These are phyloP conservation scores for Lobophora halterata DNA, from an alignment of 2,888 invertebrate species.

Conservation along the genomic window DNA sequence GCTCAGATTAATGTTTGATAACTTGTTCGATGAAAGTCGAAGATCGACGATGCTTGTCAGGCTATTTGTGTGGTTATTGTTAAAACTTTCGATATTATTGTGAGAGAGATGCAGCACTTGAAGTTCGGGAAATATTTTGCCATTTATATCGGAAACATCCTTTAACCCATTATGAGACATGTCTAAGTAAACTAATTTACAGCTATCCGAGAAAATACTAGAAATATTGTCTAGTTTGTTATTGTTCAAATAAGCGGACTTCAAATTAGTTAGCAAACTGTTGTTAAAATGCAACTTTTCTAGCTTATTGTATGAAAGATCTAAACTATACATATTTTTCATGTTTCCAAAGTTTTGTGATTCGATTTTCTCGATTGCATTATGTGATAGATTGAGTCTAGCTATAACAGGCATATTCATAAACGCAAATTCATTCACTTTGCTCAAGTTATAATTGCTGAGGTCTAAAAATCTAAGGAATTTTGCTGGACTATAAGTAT, in stretches of 20 bases:
- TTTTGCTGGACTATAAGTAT: conserved; percentile 57
- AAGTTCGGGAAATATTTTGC: conserved; percentile 43
- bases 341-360: conserved; percentile 52
- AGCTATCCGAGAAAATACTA: conserved; percentile 37
- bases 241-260: conserved; percentile 55
- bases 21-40: conserved; percentile 49
- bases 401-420: conserved; percentile 54
- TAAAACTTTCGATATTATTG: conserved; percentile 55
- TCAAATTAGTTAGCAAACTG: conserved; percentile 43
- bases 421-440: conserved; percentile 53
- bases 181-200: conserved; percentile 48
- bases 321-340: conserved; percentile 58
- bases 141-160: conserved; percentile 34
- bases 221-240: conserved; percentile 48
- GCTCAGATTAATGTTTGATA: conserved; percentile 50
- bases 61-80: conserved; percentile 48
- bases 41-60: conserved; percentile 49
- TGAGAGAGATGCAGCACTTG: conserved; percentile 48
- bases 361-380: conserved; percentile 48
- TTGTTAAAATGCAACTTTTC: conserved; percentile 40
- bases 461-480: conserved; percentile 57
- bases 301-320: conserved; percentile 58
- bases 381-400: conserved; percentile 59
- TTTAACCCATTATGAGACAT: conserved; percentile 51
- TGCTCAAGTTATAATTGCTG: conserved; percentile 49